Conservation (phyloP, 1,140 invertebrate genomes). For the Trigoniulus corallinus region DNA sequence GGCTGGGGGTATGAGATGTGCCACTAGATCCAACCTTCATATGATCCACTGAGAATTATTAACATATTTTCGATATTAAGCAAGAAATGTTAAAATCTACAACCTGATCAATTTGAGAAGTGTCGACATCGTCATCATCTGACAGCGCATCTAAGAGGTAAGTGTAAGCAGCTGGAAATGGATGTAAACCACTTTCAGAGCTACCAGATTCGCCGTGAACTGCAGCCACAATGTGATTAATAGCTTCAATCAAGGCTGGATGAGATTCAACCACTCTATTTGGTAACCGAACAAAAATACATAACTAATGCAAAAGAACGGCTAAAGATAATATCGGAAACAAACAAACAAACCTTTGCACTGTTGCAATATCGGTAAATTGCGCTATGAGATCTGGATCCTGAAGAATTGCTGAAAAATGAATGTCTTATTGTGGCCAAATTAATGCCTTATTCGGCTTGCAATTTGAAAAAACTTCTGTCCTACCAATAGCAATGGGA, state of each 20-base stretch:
- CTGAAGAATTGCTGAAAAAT: slow-evolving; percentile 13
- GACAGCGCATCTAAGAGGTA: slow-evolving; percentile 26
- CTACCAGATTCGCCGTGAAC: slow-evolving; percentile 1
- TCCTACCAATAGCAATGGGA: slow-evolving; percentile 17
- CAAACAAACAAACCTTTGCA: slow-evolving; percentile 10
- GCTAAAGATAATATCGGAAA: neutral
- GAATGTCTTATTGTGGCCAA: neutral
- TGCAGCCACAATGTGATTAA: slow-evolving; percentile 9
- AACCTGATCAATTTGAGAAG: neutral
- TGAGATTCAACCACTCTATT: slow-evolving; percentile 23
- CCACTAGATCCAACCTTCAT: neutral
- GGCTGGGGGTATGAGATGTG: neutral
- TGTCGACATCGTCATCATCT: slow-evolving; percentile 22
- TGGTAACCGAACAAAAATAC: slow-evolving; percentile 1
- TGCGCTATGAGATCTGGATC: slow-evolving; percentile 14
- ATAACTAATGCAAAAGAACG: neutral
- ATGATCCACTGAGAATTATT: neutral
- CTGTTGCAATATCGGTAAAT: slow-evolving; percentile 10
- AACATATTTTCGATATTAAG: neutral
- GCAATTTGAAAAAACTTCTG: neutral
- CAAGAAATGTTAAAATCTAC: neutral
- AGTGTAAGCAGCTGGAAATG: slow-evolving; percentile 17
- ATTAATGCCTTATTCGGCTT: too few species aligned
- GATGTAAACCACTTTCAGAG: slow-evolving; percentile 16
- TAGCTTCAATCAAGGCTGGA: slow-evolving; percentile 18